Evolutionary conservation across 1,140 invertebrate species (phyloP).

Genomic region (Palaemon carinicauda): DNA sequence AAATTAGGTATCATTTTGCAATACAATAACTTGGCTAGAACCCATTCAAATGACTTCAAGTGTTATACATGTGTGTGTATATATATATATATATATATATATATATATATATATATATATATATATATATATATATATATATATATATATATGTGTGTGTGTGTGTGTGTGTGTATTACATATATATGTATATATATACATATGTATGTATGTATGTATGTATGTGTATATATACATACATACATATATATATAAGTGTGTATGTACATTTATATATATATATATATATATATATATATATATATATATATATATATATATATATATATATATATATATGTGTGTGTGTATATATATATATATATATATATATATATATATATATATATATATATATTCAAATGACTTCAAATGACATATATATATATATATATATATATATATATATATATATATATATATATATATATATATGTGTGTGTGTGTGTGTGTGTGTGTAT

Average conservation of each 20-base stretch:
- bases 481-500: not conserved
- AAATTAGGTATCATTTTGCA: no score
- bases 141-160: no score
- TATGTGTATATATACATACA: not conserved
- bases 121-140: no score
- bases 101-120: no score
- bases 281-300: conserved; percentile 14
- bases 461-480: conserved; percentile 2
- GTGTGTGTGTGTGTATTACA: no score
- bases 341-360: not conserved
- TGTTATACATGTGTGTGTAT: not conserved
- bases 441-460: conserved; percentile 14
- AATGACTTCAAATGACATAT: not conserved
- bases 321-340: not conserved
- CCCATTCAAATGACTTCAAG: no score
- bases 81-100: not conserved
- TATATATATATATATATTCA: conserved; percentile 9
- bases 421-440: conserved; percentile 4
- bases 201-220: no score
- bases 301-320: conserved; percentile 14
- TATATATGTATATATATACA: no score
- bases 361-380: no score
- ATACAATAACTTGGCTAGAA: no score
- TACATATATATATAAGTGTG: not conserved
- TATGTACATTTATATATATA: not conserved